Base-by-base conservation (phyloP, 2,797 vertebrate species). In the Lepilemur ruficaudatus region DNA sequence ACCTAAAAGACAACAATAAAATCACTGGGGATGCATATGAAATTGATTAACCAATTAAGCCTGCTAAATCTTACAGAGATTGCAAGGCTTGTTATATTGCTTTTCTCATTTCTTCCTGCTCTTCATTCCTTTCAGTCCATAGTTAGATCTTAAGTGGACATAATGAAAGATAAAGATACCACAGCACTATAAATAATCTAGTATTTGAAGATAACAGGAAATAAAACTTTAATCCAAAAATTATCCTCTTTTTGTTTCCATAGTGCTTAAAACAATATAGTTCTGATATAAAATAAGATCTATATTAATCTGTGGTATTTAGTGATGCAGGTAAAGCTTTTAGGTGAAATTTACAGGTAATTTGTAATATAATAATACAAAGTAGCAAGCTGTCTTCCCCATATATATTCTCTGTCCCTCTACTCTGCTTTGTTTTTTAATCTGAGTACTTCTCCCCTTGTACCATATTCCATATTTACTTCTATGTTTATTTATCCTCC, bases 151-250 rank as follows among this genome's bases (percentile, higher is more conserved):
- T 65, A 23, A 35, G 18, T 84, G 59, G 8, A 5, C 35, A 50
- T 48, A 80, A 59, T 84, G 50, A 83, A 94, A 65, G 43, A 91
- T 76, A 84, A 91, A 79, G 30, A 52, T 15, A 41, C 89, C 32
- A 72, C 8, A 89, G 25, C n/a, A 55, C 18, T 76, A 12, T 76
- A 79, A 38, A n/a, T 78, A 76, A 92, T n/a, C 25, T 59, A 81
- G 20, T 38, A 38, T 69, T 69, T 84, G 67, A 80, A 87, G 41
- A 79, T 80, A 57, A 57, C n/a, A 80, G 65, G 50, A 90, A 92
- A 90, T 73, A 83, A 65, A 69, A 55, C 76, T 78, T 84, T 97
- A 91, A 83, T 70, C n/a, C 35, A 79, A 78, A 82, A 78, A 41
- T 72, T 70, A 67, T 59, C 75, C 32, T 85, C 46, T 89, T 75